Conservation (phyloP, 2,113 vertebrate genomes). For the Corythaixoides concolor region DNA sequence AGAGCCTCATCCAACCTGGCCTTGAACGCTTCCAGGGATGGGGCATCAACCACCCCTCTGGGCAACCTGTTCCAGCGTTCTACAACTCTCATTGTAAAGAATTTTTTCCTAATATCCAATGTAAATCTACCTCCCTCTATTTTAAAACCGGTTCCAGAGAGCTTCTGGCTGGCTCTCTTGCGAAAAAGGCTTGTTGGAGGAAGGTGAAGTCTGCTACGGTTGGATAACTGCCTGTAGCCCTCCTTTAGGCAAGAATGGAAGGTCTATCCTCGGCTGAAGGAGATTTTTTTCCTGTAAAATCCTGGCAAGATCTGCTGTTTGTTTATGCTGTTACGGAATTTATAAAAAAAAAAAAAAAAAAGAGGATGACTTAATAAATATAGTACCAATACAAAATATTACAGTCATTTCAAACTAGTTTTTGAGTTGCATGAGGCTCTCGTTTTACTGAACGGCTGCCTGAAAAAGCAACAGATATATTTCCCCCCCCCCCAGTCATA, state of each 20-base stretch:
- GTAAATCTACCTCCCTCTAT: too few relatives aligned
- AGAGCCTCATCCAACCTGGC: too few relatives aligned
- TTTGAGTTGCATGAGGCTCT: background rate
- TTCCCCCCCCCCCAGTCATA: background rate
- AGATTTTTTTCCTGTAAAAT: background rate
- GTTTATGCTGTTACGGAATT: background rate
- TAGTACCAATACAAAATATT: background rate
- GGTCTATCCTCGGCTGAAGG: background rate
- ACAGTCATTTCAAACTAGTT: background rate
- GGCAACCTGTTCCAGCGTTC: too few relatives aligned
- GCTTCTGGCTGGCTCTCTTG: too few relatives aligned
- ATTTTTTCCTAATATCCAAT: too few relatives aligned
- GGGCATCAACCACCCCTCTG: too few relatives aligned
- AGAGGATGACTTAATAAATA: accelerated
- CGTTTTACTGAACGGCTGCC: background rate
- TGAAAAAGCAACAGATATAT: background rate
- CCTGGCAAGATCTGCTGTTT: background rate
- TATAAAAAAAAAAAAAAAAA: background rate
- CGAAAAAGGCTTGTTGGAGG: background rate
- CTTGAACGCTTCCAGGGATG: too few relatives aligned
- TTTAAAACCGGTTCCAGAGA: too few relatives aligned
- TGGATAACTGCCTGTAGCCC: accelerated
- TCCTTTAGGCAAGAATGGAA: background rate
- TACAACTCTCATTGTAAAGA: too few relatives aligned
- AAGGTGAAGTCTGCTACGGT: background rate